Evolutionary conservation across 2,797 vertebrate species (phyloP).

Genomic region (Setipinna tenuifilis): DNA sequence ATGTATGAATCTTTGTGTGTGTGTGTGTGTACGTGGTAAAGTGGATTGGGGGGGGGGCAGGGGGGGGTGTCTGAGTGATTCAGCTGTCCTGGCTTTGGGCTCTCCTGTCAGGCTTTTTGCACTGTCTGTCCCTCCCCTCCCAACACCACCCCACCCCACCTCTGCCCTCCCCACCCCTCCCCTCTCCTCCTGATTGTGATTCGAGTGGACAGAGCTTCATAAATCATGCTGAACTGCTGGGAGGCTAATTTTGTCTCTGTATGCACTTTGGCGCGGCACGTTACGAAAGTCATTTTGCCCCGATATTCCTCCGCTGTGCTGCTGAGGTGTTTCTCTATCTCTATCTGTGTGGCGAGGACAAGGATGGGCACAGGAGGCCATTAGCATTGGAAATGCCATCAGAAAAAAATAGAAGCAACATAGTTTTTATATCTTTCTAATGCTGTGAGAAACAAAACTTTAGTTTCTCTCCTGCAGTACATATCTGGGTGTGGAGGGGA

Average conservation of each 20-base stretch:
- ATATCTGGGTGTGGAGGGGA: background rate
- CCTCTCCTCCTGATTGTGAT: background rate
- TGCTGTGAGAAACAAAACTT: background rate
- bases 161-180: no score
- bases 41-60: no score
- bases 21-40: no score
- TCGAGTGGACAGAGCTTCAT: background rate
- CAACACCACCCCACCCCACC: no score
- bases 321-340: background rate
- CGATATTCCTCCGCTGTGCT: background rate
- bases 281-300: background rate
- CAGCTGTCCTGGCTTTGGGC: background rate
- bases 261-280: background rate
- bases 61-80: no score
- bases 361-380: background rate
- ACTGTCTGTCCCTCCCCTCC: background rate
- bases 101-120: background rate
- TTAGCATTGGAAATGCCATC: background rate
- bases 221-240: background rate
- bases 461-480: background rate
- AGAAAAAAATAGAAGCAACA: background rate
- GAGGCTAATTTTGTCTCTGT: slow-evolving; percentile 13
- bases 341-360: background rate
- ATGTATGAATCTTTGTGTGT: no score
- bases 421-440: background rate